Percentiles rank a stretch among this genome's conserved stretches.
phyloP scores from a whole-genome alignment of 2,113 vertebrate species.

The Caloenas nicobarica region DNA sequence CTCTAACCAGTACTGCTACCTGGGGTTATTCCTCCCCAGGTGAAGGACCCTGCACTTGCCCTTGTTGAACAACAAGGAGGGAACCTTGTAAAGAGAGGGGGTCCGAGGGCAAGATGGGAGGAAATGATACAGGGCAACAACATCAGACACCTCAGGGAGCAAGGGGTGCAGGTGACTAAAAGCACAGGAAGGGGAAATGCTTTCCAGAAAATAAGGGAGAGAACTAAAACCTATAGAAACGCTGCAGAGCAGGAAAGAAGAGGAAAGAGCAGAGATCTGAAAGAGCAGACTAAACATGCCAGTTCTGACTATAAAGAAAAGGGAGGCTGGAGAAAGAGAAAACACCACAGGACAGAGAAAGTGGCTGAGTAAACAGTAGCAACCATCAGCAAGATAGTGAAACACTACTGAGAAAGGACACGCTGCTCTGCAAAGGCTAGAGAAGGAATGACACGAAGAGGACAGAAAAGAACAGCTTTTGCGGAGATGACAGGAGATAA shows the following conservation, averaged over 20 bases:
- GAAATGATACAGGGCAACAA: rapidly evolving
- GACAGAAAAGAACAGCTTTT: background rate
- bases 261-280: background rate
- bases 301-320: background rate
- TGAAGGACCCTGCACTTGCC: too few species aligned
- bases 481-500: background rate
- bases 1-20: too few species aligned
- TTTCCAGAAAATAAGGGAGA: background rate
- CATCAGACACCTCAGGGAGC: background rate
- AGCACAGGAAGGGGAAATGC: background rate
- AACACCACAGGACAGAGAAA: background rate
- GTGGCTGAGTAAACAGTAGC: background rate
- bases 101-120: background rate
- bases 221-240: background rate
- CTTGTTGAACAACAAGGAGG: too few species aligned
- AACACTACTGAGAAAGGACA: background rate
- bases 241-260: background rate
- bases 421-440: background rate
- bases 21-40: too few species aligned
- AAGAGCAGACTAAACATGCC: background rate
- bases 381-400: background rate
- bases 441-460: background rate
- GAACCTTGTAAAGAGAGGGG: background rate
- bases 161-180: background rate
- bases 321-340: background rate